Conservation (phyloP, 2,797 vertebrate species). For the Stomatorhinus walkeri region DNA sequence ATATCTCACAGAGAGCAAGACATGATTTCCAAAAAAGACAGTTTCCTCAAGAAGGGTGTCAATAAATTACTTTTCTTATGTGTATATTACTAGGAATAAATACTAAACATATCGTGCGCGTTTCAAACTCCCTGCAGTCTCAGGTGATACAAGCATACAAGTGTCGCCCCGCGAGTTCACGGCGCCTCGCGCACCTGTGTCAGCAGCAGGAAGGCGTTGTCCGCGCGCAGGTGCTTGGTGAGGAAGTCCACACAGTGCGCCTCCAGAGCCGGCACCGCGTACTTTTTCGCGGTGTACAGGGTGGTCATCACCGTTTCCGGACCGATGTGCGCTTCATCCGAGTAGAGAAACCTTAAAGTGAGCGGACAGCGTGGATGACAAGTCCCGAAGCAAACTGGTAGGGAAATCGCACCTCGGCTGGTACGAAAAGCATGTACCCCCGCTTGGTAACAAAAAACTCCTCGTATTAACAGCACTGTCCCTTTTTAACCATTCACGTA, state of each 20-base stretch:
- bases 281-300: slow-evolving; percentile 96
- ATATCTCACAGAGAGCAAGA: neutral
- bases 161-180: neutral
- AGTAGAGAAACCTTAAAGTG: slow-evolving; percentile 81
- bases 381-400: neutral
- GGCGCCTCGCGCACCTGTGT: slow-evolving; percentile 70
- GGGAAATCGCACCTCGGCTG: neutral
- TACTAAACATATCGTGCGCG: neutral
- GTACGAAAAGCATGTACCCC: neutral
- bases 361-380: neutral
- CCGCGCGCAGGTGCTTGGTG: slow-evolving; percentile 92
- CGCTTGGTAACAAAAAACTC: neutral
- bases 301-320: slow-evolving; percentile 98
- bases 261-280: slow-evolving; percentile 90
- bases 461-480: neutral
- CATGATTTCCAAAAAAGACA: neutral
- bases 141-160: neutral
- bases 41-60: neutral
- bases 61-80: neutral
- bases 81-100: neutral
- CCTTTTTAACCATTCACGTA: neutral
- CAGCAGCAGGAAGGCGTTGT: slow-evolving; percentile 95
- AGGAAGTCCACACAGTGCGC: slow-evolving; percentile 96
- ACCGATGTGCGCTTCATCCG: slow-evolving; percentile 94
- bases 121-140: neutral